Percentiles rank a stretch among this genome's conserved stretches.
phyloP scores from a whole-genome alignment of 2,113 vertebrate genomes.

The Pituophis catenifer region DNA sequence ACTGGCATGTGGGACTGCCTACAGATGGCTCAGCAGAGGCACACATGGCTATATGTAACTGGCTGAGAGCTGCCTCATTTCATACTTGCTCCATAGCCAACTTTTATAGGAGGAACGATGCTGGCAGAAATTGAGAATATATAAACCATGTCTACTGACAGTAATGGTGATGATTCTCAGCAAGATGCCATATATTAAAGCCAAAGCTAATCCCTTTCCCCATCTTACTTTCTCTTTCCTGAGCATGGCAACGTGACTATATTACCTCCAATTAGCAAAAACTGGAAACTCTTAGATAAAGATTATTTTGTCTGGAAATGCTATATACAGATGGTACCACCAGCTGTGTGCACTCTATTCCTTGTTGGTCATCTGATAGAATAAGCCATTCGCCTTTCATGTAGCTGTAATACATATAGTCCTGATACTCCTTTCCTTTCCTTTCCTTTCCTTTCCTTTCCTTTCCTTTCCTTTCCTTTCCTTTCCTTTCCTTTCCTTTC shows the following conservation, averaged over 20 bases:
- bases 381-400: background rate
- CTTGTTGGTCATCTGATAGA: background rate
- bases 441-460: background rate
- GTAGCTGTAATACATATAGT: background rate
- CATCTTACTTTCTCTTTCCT: slow-evolving; percentile 1
- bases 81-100: background rate
- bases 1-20: background rate
- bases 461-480: background rate
- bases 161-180: slow-evolving; percentile 11
- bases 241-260: background rate
- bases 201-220: background rate
- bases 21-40: background rate
- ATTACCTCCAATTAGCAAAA: slow-evolving; percentile 5
- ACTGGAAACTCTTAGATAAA: slow-evolving; percentile 11
- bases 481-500: too few relatives aligned
- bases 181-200: background rate
- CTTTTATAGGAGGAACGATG: slow-evolving; percentile 15
- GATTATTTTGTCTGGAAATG: background rate
- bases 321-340: background rate
- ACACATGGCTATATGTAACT: background rate
- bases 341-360: background rate
- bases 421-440: background rate
- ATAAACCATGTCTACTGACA: slow-evolving; percentile 12
- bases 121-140: slow-evolving; percentile 23
- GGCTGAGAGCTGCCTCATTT: background rate